Evolutionary conservation across 2,888 invertebrate genomes (phyloP), one percentile per base, ranked within the genome.

Genomic region (Trileptium ribeirensis): DNA sequence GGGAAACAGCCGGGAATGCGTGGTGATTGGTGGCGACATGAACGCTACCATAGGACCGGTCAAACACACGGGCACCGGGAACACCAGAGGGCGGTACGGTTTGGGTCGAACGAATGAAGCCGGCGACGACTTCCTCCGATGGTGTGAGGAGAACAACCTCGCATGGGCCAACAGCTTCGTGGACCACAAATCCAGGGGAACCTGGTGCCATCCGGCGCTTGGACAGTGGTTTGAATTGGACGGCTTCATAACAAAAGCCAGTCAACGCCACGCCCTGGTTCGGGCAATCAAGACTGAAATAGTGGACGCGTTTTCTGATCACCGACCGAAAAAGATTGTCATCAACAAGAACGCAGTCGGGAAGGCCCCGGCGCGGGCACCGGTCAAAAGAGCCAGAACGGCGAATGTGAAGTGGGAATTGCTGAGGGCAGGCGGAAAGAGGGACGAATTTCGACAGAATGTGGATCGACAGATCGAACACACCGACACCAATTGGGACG

Each of bases 211-310:
- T 36, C 70, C 70, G n/a, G 70, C 70, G 36, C 33, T 70, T 8
- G n/a, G n/a, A 70, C 70, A n/a, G 3, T 70, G 70, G 70, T 70
- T 70, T 31, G 36, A 70, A 31, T 70, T 70, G 70, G 70, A 70
- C 36, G 70, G 70, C 36, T 70, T 70, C 36, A 8, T 70, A n/a
- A 15, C 3, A 15, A 8, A 31, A 8, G n/a, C 70, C 33, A n/a
- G 33, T 29, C 70, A 70, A 36, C 15, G 70, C 3, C 70, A 70
- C 36, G 33, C 19, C 70, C 15, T 70, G 36, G 70, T 70, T 29
- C 3, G 33, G 33, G 15, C 70, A 19, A 31, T 70, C 3, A 70
- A 70, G 33, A 70, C 70, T 33, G 70, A 70, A 70, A 8, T 15
- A 8, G 70, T 70, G 19, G 70, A 70, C 36, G 8, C 8, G 3